Base-by-base conservation (phyloP, 2,113 vertebrate genomes). In the Gymnorhina tibicen region DNA sequence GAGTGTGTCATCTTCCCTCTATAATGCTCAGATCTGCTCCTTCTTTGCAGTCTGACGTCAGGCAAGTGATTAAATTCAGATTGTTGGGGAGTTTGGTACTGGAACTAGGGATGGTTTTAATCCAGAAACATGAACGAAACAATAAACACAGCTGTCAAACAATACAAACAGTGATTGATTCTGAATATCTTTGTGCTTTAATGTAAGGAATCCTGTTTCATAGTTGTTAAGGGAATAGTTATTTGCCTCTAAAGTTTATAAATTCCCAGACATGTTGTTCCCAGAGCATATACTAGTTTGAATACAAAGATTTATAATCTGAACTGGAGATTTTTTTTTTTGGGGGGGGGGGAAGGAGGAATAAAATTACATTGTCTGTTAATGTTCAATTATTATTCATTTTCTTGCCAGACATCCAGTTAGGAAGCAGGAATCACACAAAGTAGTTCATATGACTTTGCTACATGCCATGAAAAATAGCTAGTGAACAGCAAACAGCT, bases 61-160 rank as follows among this genome's bases (percentile, higher is more conserved):
- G 62, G 41, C 41, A 73, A 90, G 89, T 76, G 6, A 87, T 88
- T 88, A 95, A 90, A 93, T 75, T 90, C 83, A 91, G 55, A 63
- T 55, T 83, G 30, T 42, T 87, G 23, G 7, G 33, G 27, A 66
- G 33, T 46, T 83, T 81, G 11, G 32, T 81, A 58, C 53, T 79
- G 74, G 55, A 80, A n/a, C 22, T 68, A 52, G 22, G 5, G 47
- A 59, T 35, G 18, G 22, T 75, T 96, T 95, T 86, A 60, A 88
- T 74, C n/a, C 44, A 84, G 62, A 91, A 88, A 53, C 19, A 66
- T 50, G 59, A 93, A 83, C 33, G 42, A 86, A 92, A 47, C 55
- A 91, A 69, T 32, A 85, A 69, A 74, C 84, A 52, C 9, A 70
- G 44, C 33, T 78, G n/a, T 64, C n/a, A 91, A 91, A 68, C 28